These are phyloP conservation scores for Cheirogaleus major DNA, from an alignment of 2,797 vertebrate species.

Conservation along the genomic window DNA sequence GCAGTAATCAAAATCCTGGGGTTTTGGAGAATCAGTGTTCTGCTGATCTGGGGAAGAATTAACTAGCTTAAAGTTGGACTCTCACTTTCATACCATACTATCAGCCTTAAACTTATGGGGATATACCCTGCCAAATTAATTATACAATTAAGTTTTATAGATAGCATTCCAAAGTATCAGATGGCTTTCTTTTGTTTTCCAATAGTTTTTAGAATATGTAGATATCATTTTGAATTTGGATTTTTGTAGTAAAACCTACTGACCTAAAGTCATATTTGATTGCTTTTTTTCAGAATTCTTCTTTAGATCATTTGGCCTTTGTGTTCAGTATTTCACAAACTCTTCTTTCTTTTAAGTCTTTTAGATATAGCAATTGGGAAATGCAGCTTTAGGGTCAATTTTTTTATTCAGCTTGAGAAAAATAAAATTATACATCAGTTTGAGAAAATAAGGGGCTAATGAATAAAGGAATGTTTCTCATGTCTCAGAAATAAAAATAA, in stretches of 20 bases:
- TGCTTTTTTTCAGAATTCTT: slow-evolving; percentile 43
- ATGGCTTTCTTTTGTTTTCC: neutral
- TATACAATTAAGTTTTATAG: neutral
- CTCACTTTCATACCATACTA: neutral
- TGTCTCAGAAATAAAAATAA: slow-evolving; percentile 39
- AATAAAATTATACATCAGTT: slow-evolving; percentile 27
- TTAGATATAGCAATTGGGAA: slow-evolving; percentile 4
- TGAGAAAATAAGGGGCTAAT: neutral
- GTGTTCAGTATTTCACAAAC: neutral
- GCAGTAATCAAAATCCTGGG: neutral
- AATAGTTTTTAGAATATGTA: neutral
- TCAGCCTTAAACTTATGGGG: neutral
- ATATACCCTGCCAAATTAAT: neutral
- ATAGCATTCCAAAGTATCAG: neutral
- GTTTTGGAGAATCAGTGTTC: neutral
- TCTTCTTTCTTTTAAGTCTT: neutral
- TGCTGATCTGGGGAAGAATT: slow-evolving; percentile 16
- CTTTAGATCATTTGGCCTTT: neutral
- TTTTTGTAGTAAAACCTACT: slow-evolving; percentile 37
- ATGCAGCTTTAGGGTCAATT: neutral
- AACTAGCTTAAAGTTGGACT: neutral
- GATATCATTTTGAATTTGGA: slow-evolving; percentile 40
- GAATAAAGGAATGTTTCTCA: neutral
- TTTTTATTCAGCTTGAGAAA: slow-evolving; percentile 45
- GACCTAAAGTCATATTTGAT: neutral